These are phyloP conservation scores for Drosophila aldrichi DNA, from an alignment of 2,888 invertebrate species.

Conservation along the genomic window DNA sequence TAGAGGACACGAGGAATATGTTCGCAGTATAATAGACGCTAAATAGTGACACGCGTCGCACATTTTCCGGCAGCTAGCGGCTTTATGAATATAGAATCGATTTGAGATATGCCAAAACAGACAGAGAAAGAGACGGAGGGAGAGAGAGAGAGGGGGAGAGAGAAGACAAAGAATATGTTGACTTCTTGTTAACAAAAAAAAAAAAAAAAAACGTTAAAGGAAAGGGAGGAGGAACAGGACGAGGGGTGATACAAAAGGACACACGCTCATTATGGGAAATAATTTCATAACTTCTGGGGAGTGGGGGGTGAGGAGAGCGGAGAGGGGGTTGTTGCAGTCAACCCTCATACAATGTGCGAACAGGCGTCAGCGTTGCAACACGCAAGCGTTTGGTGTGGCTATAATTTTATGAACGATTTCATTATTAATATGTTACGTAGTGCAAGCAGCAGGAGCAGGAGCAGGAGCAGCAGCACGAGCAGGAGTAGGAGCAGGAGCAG, in stretches of 20 bases:
- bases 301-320: constrained; percentile 53
- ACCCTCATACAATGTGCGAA: constrained; percentile 63
- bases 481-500: constrained; percentile 3
- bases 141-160: not conserved
- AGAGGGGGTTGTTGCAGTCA: constrained; percentile 64
- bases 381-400: constrained; percentile 72
- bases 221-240: not conserved
- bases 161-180: constrained; percentile 56
- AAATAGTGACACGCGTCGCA: constrained; percentile 85
- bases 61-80: constrained; percentile 64
- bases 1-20: constrained; percentile 76
- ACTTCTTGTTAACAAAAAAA: constrained; percentile 71
- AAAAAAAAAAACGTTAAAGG: no score
- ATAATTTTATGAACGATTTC: constrained; percentile 83
- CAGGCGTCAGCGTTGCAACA: constrained; percentile 51
- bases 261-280: constrained; percentile 83
- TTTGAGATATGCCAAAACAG: constrained; percentile 32
- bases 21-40: constrained; percentile 83
- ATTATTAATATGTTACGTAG: constrained; percentile 79
- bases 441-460: constrained; percentile 19
- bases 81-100: constrained; percentile 63
- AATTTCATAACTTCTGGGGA: constrained; percentile 85
- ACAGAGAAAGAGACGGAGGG: not conserved
- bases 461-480: no score
- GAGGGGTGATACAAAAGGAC: constrained; percentile 49